These are phyloP conservation scores for Otolemur crassicaudatus DNA, from an alignment of 2,797 vertebrate genomes.

Conservation along the genomic window DNA sequence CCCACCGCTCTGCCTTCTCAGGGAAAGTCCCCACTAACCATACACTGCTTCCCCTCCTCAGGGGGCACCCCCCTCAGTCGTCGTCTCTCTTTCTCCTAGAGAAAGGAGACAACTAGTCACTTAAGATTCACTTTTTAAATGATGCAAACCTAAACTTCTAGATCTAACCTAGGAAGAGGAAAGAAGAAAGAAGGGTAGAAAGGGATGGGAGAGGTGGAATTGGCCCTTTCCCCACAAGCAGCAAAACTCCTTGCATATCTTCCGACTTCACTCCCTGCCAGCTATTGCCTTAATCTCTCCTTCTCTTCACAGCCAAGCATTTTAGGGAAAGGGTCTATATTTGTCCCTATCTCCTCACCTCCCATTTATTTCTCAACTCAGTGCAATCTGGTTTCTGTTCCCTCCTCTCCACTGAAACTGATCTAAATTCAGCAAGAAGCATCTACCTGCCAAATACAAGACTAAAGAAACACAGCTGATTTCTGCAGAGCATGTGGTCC, in stretches of 20 bases:
- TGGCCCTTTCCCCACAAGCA: background rate
- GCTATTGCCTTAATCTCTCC: background rate
- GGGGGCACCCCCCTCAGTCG: background rate
- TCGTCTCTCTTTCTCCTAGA: background rate
- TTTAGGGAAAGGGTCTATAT: background rate
- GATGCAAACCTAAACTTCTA: background rate
- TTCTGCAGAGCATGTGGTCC: background rate
- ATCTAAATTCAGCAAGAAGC: background rate
- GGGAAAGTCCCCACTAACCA: background rate
- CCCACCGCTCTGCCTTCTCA: background rate
- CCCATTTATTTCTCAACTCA: slow-evolving; percentile 26
- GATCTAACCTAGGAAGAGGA: background rate
- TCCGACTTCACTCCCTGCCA: background rate
- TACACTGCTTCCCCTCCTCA: background rate
- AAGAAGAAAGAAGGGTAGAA: background rate
- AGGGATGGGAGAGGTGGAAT: background rate
- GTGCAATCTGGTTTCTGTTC: background rate
- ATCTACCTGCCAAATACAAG: background rate
- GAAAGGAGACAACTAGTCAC: background rate
- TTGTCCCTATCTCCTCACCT: background rate
- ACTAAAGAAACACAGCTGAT: background rate
- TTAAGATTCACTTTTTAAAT: background rate
- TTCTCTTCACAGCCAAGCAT: background rate
- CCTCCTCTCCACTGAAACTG: background rate
- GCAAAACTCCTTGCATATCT: background rate